Conservation (phyloP, 1,140 invertebrate genomes). For the Pachypeltis micranthus region DNA sequence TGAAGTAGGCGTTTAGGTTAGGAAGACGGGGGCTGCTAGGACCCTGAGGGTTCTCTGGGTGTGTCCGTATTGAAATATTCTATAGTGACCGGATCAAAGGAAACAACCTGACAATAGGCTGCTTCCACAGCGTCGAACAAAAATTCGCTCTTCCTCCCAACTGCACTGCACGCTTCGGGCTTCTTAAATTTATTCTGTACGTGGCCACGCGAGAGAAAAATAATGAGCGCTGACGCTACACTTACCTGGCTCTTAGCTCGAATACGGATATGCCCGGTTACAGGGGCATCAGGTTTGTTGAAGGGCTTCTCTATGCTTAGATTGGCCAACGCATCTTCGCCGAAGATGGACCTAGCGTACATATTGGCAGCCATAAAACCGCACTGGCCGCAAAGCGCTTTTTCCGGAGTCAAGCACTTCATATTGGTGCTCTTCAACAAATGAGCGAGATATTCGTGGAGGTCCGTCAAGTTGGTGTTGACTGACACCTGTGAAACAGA, state of each 20-base stretch:
- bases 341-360: conserved; percentile 98
- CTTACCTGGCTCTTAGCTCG: conserved; percentile 90
- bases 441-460: conserved; percentile 86
- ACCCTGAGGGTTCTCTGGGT: no score
- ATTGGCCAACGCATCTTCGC: conserved; percentile 97
- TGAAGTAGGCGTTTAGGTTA: no score
- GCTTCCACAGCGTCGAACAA: no score
- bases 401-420: conserved; percentile 95
- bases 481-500: conserved; percentile 87
- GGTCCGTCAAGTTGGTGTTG: conserved; percentile 84
- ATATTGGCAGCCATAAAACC: conserved; percentile 99
- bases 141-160: background rate
- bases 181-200: background rate
- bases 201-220: conserved; percentile 19
- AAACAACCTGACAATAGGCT: no score
- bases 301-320: conserved; percentile 93
- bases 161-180: background rate
- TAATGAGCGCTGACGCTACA: conserved; percentile 13
- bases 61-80: no score
- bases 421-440: conserved; percentile 94
- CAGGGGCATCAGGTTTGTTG: conserved; percentile 72
- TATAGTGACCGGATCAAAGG: no score
- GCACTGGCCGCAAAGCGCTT: conserved; percentile 88
- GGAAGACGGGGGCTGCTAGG: no score
- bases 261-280: conserved; percentile 93